Evolutionary conservation across 2,888 invertebrate species (phyloP), one percentile per base, ranked within the genome.

Genomic region (Sclerodermus sp.): DNA sequence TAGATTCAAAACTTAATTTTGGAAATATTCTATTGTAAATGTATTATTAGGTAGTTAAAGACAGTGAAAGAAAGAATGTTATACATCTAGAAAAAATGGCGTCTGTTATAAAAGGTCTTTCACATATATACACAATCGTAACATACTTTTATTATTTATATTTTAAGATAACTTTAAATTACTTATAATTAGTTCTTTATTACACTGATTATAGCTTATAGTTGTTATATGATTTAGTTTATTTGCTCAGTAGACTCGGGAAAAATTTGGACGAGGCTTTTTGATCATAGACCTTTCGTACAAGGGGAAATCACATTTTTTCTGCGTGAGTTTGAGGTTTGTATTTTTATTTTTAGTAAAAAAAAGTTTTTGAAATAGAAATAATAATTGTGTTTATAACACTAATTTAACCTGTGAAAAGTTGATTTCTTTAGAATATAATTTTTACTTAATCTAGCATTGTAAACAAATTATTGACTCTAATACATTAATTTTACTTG

Each of bases 281-380:
- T 94, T 79, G 92, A 94, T 79, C 94, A 94, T 71, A 85, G 88
- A 57, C 90, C 91, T 31, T 91, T 93, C 76, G 77, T 93, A 51
- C 89, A 87, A 79, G 92, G 93, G 48, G 94, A 94, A 84, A 88
- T 93, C 60, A 88, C 87, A 62, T 88, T 85, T 76, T 88, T 91
- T 79, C 77, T 93, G 4, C 87, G 87, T 62, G 92, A 93, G 76
- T 93, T 93, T 80, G 93, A 94, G 85, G 91, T 91, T 81, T 78
- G 67, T 17, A 14, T 16, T 31, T 42, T 34, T 36, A 29, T 36
- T 49, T 1, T 15, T n/a, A n/a, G 13, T 49, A 15, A 6, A 18
- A 39, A 23, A 31, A 6, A 18, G 23, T 5, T 39, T 39, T 16
- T 39, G 16, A 34, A 34, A 1, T 23, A 42, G 15, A 31, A 14